Base-by-base conservation (phyloP, 2,113 vertebrate species). In the Eurypyga helias region DNA sequence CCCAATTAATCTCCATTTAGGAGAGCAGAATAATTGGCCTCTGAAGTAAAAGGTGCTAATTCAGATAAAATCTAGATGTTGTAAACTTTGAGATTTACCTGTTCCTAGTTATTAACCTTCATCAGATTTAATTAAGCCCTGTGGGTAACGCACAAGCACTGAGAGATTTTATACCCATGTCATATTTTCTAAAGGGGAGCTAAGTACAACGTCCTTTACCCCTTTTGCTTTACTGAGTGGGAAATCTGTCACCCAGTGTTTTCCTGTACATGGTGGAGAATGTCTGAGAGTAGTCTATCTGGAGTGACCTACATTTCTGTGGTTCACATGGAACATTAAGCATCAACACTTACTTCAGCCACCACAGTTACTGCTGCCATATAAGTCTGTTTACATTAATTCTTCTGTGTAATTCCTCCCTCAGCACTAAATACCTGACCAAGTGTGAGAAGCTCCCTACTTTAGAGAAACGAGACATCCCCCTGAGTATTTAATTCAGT, bases 41-140 rank as follows among this genome's bases (percentile, higher is more conserved):
- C 58, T 88, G 58, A 88, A 83, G 25, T 65, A 93, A 80, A 80
- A 95, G 36, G 43, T 88, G 41, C 17, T 94, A 16, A 12, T 81
- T 86, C 64, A 75, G 72, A 81, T 70, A 93, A 81, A 92, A 86
- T 71, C 75, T 77, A 77, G 20, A 73, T 75, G 43, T 43, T 70
- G 55, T 46, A 93, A 85, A 88, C 41, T 60, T 88, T 88, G 43
- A 90, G 75, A 88, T 93, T 95, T 93, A 73, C 71, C 83, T 86
- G 46, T 88, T 83, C 12, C 3, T 93, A 31, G 49, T 58, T 80
- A 96, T 95, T 96, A 95, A 81, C 71, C 79, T 90, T 95, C 75
- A 88, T 86, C 46, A 86, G 43, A 67, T 33, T 64, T 94, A 94
- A 95, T 93, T 89, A 94, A 93, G 43, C 46, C 70, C 85, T 66